Evolutionary conservation across 2,888 invertebrate species (phyloP).

Genomic region (Meta bourneti): DNA sequence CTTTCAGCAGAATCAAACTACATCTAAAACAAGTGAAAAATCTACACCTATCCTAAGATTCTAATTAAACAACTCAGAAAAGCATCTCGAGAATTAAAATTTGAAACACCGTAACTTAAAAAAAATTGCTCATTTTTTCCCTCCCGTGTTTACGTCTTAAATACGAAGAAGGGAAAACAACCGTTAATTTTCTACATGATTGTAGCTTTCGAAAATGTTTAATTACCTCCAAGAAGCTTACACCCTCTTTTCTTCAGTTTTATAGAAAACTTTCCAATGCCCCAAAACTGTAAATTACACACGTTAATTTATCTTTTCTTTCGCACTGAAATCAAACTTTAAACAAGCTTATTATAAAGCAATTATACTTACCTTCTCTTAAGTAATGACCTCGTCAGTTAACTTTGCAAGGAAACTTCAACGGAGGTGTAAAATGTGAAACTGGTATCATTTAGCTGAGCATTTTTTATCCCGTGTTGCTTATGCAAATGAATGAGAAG

Average conservation of each 20-base stretch:
- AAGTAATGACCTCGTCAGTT: neutral
- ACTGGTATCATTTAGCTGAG: neutral
- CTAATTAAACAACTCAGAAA: neutral
- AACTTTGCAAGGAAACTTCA: neutral
- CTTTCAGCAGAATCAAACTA: neutral
- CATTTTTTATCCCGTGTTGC: neutral
- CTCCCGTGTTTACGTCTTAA: neutral
- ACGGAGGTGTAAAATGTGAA: neutral
- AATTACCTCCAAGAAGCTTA: neutral
- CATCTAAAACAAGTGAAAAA: neutral
- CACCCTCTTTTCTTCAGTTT: neutral
- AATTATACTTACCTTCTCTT: neutral
- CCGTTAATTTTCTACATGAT: neutral
- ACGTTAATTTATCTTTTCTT: neutral
- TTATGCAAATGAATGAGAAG: neutral
- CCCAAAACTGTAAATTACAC: neutral
- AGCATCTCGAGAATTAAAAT: neutral
- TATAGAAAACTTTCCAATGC: neutral
- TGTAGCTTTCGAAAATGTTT: neutral
- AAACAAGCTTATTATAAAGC: slow-evolving; percentile 1
- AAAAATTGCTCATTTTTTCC: neutral
- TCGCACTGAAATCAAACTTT: neutral
- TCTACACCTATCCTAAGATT: neutral
- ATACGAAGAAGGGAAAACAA: neutral
- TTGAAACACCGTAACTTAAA: neutral